Conservation (phyloP, 2,113 vertebrate genomes). For the Agapornis roseicollis region DNA sequence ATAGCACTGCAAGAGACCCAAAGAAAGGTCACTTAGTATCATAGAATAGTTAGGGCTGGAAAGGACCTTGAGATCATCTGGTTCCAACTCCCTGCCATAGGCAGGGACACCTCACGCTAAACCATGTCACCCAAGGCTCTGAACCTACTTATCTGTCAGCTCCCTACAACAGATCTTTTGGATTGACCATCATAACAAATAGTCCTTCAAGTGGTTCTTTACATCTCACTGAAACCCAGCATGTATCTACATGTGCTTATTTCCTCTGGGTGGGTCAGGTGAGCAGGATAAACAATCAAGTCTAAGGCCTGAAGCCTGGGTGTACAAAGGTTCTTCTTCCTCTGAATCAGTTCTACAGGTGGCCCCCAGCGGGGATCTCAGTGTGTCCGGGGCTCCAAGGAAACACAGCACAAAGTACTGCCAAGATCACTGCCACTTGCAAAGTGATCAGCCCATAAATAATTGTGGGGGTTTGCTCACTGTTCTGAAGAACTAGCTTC, state of each 20-base stretch:
- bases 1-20: background rate
- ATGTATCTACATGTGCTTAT: accelerated
- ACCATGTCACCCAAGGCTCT: background rate
- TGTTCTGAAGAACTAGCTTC: background rate
- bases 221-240: background rate
- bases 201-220: background rate
- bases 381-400: background rate
- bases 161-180: background rate
- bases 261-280: background rate
- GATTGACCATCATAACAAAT: background rate
- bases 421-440: background rate
- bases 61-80: background rate
- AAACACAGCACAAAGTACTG: background rate
- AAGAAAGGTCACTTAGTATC: background rate
- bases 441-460: background rate
- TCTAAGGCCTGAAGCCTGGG: background rate
- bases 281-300: background rate
- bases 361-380: background rate
- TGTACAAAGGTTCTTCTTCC: background rate
- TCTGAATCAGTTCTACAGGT: background rate
- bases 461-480: background rate
- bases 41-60: background rate
- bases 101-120: background rate
- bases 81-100: background rate
- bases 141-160: background rate